phyloP scores from a whole-genome alignment of 2,888 invertebrate genomes.

The Phyllotreta cruciferae region DNA sequence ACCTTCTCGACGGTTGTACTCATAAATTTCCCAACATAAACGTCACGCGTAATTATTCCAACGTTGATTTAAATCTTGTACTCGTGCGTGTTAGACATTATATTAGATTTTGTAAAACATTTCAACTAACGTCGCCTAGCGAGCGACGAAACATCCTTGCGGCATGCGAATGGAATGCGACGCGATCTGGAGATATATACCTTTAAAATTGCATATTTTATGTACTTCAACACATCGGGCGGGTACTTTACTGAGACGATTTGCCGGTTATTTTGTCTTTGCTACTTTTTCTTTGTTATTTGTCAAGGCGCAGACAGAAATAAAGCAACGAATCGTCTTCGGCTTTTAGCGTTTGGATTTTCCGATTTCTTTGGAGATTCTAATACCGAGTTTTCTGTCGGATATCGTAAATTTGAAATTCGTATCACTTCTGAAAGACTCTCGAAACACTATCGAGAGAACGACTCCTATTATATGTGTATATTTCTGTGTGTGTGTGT shows the following conservation, averaged over 20 bases:
- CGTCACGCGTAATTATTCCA: slow-evolving; percentile 31
- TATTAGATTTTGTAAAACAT: slow-evolving; percentile 24
- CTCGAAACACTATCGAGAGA: slow-evolving; percentile 14
- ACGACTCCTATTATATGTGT: background rate
- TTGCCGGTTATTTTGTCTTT: slow-evolving; percentile 14
- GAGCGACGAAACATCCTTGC: slow-evolving; percentile 13
- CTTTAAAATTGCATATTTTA: slow-evolving; percentile 21
- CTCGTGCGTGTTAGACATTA: slow-evolving; percentile 27
- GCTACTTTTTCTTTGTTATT: too few relatives aligned
- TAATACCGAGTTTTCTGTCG: too few relatives aligned
- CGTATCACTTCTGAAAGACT: slow-evolving; percentile 4
- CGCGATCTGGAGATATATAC: slow-evolving; percentile 21
- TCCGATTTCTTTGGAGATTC: too few relatives aligned
- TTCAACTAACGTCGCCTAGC: slow-evolving; percentile 17
- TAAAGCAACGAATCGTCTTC: too few relatives aligned
- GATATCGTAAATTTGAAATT: slow-evolving; percentile 8
- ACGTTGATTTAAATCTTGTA: slow-evolving; percentile 28
- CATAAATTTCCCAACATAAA: slow-evolving; percentile 27
- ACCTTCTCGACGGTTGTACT: slow-evolving; percentile 15
- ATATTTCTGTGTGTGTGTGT: slow-evolving; percentile 10
- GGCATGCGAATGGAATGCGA: slow-evolving; percentile 27
- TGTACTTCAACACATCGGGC: slow-evolving; percentile 14
- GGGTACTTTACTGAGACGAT: slow-evolving; percentile 13
- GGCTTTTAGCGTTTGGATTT: too few relatives aligned
- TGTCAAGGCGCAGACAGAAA: too few relatives aligned